Percentiles rank a stretch among this genome's conserved stretches.
Conservation (phyloP, 2,797 vertebrate species). For the Leptoclinus maculatus region DNA sequence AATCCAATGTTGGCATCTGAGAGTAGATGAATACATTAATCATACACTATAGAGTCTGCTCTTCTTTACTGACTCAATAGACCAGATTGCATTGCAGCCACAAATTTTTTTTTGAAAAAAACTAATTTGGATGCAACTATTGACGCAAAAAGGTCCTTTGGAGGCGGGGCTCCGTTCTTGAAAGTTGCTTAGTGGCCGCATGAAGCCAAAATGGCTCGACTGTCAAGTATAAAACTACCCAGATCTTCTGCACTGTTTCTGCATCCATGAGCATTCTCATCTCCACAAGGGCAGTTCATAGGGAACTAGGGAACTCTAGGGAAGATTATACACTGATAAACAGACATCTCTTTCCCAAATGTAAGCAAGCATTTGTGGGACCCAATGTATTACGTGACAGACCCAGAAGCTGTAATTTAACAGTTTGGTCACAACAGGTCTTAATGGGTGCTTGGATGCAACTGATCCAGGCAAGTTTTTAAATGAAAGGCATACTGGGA, state of each 20-base stretch:
- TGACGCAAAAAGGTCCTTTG: background rate
- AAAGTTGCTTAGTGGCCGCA: background rate
- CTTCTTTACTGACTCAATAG: background rate
- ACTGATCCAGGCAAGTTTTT: conserved; percentile 20
- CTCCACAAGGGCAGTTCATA: background rate
- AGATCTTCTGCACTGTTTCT: background rate
- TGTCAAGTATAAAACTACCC: background rate
- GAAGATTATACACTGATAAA: too few species aligned
- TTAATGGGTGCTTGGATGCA: conserved; percentile 8
- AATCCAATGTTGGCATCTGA: background rate
- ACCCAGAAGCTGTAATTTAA: too few species aligned
- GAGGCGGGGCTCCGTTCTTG: background rate
- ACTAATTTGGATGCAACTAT: background rate
- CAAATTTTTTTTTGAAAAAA: background rate
- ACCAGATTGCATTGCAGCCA: background rate
- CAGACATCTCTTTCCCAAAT: background rate
- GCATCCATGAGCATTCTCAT: background rate
- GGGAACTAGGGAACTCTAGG: background rate
- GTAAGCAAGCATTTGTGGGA: background rate
- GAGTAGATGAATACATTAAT: background rate
- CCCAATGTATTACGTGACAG: too few species aligned
- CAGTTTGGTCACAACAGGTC: background rate
- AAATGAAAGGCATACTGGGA: conserved; percentile 18
- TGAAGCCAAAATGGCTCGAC: background rate
- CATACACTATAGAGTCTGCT: background rate